Percentiles rank a stretch among this genome's conserved stretches.
Evolutionary conservation across 1,140 invertebrate species (phyloP).

Genomic region (Philopotamus ludificatus): DNA sequence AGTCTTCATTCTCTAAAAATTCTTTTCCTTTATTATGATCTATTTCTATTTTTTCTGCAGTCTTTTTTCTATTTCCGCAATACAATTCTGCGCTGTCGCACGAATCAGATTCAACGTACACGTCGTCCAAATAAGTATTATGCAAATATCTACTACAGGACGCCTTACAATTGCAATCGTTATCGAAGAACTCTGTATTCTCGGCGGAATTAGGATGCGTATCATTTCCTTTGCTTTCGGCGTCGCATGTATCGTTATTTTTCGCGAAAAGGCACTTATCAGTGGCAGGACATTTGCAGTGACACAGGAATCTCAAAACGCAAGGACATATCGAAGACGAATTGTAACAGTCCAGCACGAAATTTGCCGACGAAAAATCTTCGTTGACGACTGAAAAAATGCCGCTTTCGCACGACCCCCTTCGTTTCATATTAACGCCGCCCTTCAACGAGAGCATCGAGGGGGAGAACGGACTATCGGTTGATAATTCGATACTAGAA

Average conservation of each 20-base stretch:
- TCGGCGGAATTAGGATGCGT: conserved; percentile 9
- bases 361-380: conserved; percentile 57
- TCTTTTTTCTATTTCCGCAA: conserved; percentile 10
- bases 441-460: conserved; percentile 37
- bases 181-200: conserved; percentile 28
- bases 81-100: conserved; percentile 9
- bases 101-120: conserved; percentile 14
- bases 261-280: conserved; percentile 39
- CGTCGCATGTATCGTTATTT: conserved; percentile 14
- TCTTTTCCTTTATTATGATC: conserved; percentile 1
- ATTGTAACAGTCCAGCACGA: conserved; percentile 42
- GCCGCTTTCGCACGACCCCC: conserved; percentile 85
- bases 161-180: conserved; percentile 31
- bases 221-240: conserved; percentile 15
- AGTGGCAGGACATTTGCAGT: conserved; percentile 46
- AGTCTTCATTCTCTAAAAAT: conserved; percentile 8
- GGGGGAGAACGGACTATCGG: conserved; percentile 41
- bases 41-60: conserved; percentile 4
- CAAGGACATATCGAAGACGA: conserved; percentile 48
- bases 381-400: conserved; percentile 84
- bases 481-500: conserved; percentile 49
- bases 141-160: conserved; percentile 13
- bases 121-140: conserved; percentile 18
- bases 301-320: conserved; percentile 50
- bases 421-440: conserved; percentile 57